Base-by-base conservation (phyloP, 2,797 vertebrate species). In the Neosilurus mollespiculum region DNA sequence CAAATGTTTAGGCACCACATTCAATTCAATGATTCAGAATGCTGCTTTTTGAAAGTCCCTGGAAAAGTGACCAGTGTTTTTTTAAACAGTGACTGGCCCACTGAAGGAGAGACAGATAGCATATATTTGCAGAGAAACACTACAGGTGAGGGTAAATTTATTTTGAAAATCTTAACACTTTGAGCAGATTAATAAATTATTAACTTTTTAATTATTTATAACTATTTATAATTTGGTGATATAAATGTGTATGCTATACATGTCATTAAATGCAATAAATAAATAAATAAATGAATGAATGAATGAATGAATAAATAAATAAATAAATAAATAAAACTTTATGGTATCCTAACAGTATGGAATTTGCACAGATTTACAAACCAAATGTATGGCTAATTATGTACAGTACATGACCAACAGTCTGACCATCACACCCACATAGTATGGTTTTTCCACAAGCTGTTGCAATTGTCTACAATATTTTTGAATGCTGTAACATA, bases 91-190 rank as follows among this genome's bases (percentile, higher is more conserved):
- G 87, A 96, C 96, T 0, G 96, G 96, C 0, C 96, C 96, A 12
- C 90, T 97, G 75, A 95, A 95, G 85, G 96, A 97, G 88, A 96
- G 95, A 54, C 96, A 97, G 94, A 97, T 97, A 0, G 96, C 96
- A 1, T 97, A 95, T 0, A 93, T 97, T 59, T 96, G 96, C 93
- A 91, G 96, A 86, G 96, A 97, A 89, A 97, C 96, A 0, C 93
- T 97, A 34, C 96, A 97, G 96, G 96, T 97, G 69, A 87, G 79
- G 10, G 76, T 58, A 75, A 3, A 24, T 37, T 20, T n/a, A 9
- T 30, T 67, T 15, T 53, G 22, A 51, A 18, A 51, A 20, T 11
- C 24, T 2, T 51, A 78, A 78, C 26, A 12, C 8, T 30, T 34
- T 58, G n/a, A 56, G 3, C 15, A 56, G 24, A 75, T 16, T 73